Evolutionary conservation across 2,113 vertebrate species (phyloP), one percentile per base, ranked within the genome.

Genomic region (Patagioenas fasciata): DNA sequence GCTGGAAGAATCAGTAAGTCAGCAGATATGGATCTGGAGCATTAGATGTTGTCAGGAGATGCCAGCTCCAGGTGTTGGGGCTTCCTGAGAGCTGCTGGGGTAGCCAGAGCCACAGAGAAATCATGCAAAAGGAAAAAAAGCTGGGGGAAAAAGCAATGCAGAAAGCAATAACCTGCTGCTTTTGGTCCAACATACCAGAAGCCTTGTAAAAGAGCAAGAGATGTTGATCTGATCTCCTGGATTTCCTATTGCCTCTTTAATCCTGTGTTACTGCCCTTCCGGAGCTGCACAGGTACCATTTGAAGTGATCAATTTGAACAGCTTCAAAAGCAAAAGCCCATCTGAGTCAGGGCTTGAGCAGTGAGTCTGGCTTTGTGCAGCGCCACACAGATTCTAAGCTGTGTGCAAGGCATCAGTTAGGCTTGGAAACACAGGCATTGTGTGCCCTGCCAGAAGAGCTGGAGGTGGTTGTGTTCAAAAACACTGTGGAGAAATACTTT

Each of bases 401-500:
- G 42, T 25, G 23, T 57, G 32, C 11, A 6, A 8, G 17, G 6
- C 0, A 1, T 61, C 53, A 65, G 29, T 24, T n/a, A 57, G 58
- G 32, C 34, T 38, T 8, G 53, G n/a, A 61, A 42, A 38, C n/a
- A 29, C 0, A 0, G 26, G 10, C 13, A 13, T 6, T 70, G 13
- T 16, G 15, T 53, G 12, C 15, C 20, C 9, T 69, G 14, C 18
- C 47, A 66, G 42, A 66, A 82, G 28, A 47, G 9, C 18, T 66
- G 51, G 60, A 74, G 40, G 36, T 70, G 21, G 7, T 75, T 20
- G 4, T 25, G 17, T 66, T 24, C 44, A n/a, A 74, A 87, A 85
- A 11, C 10, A 12, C 11, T 17, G 24, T 16, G 32, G 9, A 75
- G 7, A 54, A 94, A 73, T 23, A 66, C 3, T 7, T 95, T 75